These are phyloP conservation scores for Stegophylla sp. DNA, from an alignment of 2,888 invertebrate species.

Conservation along the genomic window DNA sequence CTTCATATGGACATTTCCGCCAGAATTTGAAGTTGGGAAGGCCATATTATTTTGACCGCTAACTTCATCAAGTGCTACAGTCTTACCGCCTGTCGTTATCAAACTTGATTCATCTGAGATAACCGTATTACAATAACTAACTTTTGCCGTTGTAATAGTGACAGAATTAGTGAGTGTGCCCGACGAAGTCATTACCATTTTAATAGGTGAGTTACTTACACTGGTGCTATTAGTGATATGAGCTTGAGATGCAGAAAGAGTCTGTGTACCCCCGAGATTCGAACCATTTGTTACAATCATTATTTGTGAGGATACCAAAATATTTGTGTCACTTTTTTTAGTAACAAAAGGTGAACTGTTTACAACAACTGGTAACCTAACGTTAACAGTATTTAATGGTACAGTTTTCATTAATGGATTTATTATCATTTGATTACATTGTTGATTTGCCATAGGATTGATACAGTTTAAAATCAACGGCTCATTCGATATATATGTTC, in stretches of 20 bases:
- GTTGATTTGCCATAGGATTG: constrained; percentile 65
- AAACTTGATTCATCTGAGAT: constrained; percentile 69
- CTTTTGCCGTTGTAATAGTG: constrained; percentile 71
- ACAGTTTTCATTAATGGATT: constrained; percentile 57
- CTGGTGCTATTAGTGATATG: constrained; percentile 61
- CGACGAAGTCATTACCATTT: constrained; percentile 70
- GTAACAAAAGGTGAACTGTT: constrained; percentile 70
- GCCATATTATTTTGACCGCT: constrained; percentile 72
- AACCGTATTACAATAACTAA: constrained; percentile 69
- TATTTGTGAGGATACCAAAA: constrained; percentile 69
- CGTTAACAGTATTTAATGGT: constrained; percentile 66
- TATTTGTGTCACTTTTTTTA: constrained; percentile 68
- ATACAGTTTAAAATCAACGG: constrained; percentile 44
- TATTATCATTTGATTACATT: constrained; percentile 76
- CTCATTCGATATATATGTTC: constrained; percentile 51
- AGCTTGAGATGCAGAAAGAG: constrained; percentile 71
- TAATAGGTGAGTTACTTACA: constrained; percentile 60
- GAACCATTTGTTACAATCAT: constrained; percentile 79
- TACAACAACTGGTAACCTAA: constrained; percentile 71
- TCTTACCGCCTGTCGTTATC: constrained; percentile 74
- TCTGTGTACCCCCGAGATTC: constrained; percentile 72
- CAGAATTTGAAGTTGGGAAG: constrained; percentile 65
- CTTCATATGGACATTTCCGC: constrained; percentile 53
- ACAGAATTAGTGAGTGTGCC: constrained; percentile 72
- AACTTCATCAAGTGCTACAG: constrained; percentile 76